Evolutionary conservation across 2,888 invertebrate species (phyloP).

Genomic region (Tholera decimalis): DNA sequence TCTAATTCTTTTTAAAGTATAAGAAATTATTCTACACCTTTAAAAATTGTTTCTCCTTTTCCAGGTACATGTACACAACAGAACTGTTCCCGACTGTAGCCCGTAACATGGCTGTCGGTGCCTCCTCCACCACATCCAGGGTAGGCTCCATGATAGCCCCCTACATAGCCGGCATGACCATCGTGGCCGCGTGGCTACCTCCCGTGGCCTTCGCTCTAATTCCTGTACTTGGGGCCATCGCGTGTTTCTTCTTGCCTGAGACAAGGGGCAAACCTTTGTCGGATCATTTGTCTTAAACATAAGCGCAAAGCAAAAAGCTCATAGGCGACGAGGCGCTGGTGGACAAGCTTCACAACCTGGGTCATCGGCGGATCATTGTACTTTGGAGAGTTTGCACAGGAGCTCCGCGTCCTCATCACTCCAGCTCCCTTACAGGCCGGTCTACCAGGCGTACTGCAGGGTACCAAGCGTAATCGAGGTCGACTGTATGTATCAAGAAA

Average conservation of each 20-base stretch:
- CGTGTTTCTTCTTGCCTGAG: constrained; percentile 68
- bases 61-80: constrained; percentile 83
- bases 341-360: too few species aligned
- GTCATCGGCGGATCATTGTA: too few species aligned
- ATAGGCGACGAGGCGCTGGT: too few species aligned
- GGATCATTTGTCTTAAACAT: constrained; percentile 61
- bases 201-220: constrained; percentile 66
- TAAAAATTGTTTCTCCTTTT: constrained; percentile 20
- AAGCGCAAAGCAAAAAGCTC: too few species aligned
- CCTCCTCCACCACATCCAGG: constrained; percentile 91
- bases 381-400: too few species aligned
- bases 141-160: constrained; percentile 92
- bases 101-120: constrained; percentile 91
- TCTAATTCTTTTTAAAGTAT: too few species aligned
- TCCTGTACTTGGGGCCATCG: constrained; percentile 66
- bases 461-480: too few species aligned
- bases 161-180: constrained; percentile 84
- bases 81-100: constrained; percentile 92
- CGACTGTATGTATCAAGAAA: too few species aligned
- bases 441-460: too few species aligned
- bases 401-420: too few species aligned
- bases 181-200: constrained; percentile 66
- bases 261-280: constrained; percentile 68
- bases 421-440: too few species aligned
- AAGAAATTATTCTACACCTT: too few species aligned